These are phyloP conservation scores for Furcula furcula DNA, from an alignment of 2,888 invertebrate genomes.

Conservation along the genomic window DNA sequence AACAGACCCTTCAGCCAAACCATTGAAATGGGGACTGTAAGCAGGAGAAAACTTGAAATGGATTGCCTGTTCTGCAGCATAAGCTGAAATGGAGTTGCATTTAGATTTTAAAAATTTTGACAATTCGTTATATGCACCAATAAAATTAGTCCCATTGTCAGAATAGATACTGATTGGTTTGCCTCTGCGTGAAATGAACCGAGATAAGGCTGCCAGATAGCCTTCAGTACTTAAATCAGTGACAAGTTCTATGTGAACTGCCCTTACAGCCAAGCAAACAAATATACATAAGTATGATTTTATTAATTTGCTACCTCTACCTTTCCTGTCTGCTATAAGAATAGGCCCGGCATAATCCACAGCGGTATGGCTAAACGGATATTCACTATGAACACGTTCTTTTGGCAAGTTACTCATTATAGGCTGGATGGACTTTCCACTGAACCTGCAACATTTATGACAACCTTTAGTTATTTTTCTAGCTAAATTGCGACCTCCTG, in stretches of 20 bases:
- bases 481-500: constrained; percentile 21
- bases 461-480: too few species aligned
- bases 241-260: not conserved
- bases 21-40: constrained; percentile 9
- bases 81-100: not conserved
- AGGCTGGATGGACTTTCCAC: constrained; percentile 7
- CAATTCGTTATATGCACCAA: constrained; percentile 21
- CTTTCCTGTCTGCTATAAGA: constrained; percentile 6
- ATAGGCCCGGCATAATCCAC: constrained; percentile 25
- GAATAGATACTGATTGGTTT: constrained; percentile 19
- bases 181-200: constrained; percentile 23
- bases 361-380: constrained; percentile 14
- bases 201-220: constrained; percentile 13
- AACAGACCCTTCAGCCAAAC: not conserved
- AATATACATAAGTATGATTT: not conserved
- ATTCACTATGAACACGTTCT: constrained; percentile 12
- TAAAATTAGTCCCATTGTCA: constrained; percentile 23
- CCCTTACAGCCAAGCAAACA: constrained; percentile 1
- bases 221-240: constrained; percentile 20
- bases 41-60: constrained; percentile 3
- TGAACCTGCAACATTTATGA: constrained; percentile 2
- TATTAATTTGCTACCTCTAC: not conserved
- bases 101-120: constrained; percentile 8
- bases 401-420: constrained; percentile 26
- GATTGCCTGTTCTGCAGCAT: constrained; percentile 3